A percentile compares a stretch with the other conserved stretches of the same genome.
Evolutionary conservation across 1,140 invertebrate genomes (phyloP).

Genomic region (Helicoverpa armigera): DNA sequence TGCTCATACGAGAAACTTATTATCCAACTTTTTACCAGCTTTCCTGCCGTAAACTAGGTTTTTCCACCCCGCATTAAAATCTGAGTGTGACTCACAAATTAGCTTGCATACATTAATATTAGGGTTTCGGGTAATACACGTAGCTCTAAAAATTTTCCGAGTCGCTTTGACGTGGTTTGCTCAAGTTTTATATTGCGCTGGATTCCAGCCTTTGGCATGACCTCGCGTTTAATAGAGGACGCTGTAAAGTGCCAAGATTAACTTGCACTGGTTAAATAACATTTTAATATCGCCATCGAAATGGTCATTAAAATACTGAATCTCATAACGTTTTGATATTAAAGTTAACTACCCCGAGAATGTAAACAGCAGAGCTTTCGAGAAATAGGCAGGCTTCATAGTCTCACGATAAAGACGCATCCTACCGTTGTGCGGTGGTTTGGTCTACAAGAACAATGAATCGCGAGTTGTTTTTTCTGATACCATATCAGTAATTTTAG

Average conservation of each 20-base stretch:
- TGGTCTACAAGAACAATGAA: too few species aligned
- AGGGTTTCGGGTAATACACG: conserved; percentile 23
- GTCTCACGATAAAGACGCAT: neutral
- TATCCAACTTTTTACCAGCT: conserved; percentile 59
- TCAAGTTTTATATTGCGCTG: conserved; percentile 23
- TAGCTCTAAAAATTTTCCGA: conserved; percentile 20
- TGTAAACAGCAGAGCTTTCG: conserved; percentile 38
- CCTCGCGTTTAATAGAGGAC: conserved; percentile 32
- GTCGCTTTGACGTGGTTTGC: conserved; percentile 24
- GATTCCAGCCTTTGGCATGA: conserved; percentile 20
- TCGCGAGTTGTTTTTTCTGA: too few species aligned
- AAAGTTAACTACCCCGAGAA: conserved; percentile 32
- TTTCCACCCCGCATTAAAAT: conserved; percentile 52
- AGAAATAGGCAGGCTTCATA: neutral
- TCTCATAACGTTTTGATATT: conserved; percentile 42
- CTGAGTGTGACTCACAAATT: conserved; percentile 64
- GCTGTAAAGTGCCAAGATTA: conserved; percentile 25
- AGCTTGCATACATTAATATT: conserved; percentile 46
- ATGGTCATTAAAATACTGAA: conserved; percentile 25
- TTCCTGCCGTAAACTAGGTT: conserved; percentile 40
- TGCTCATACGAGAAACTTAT: conserved; percentile 66
- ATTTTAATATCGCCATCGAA: conserved; percentile 31
- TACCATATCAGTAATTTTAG: too few species aligned
- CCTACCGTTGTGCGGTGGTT: too few species aligned
- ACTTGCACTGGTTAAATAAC: conserved; percentile 14